Base-by-base conservation (phyloP, 2,113 vertebrate genomes). In the Butorides virescens region DNA sequence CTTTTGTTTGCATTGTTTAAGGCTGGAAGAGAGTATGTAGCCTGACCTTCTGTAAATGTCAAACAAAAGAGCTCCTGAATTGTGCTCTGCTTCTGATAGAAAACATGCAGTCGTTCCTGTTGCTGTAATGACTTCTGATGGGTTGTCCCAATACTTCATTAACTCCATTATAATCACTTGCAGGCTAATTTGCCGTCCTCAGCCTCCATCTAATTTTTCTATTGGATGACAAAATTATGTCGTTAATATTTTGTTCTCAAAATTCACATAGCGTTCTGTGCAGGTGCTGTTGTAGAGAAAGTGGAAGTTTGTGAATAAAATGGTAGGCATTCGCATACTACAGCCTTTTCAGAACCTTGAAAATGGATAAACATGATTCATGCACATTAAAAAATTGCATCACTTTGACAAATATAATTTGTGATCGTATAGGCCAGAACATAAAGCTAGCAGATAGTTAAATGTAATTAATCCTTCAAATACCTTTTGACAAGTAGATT, bases 21-120 rank as follows among this genome's bases (percentile, higher is more conserved):
- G 63, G 71, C 86, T 63, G 71, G 88, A 76, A 90, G 63, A 93
- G 67, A 74, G n/a, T 52, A 23, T 37, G 63, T 62, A 66, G 55
- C 63, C 59, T 93, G 91, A 93, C 88, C 91, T 94, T 95, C 91
- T 93, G 83, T 58, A 95, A 94, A 96, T 91, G 92, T 92, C 91
- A 97, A 29, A 77, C 36, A 80, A 62, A 75, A 74, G 39, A 92
- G 49, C 67, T 92, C 75, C 55, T 78, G 84, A 62, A 42, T 74
- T 77, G 59, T 84, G 70, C 87, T 92, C 84, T 93, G 32, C 47
- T 66, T 84, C 59, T 84, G 7, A 46, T 2, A 52, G 72, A 56
- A 86, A 83, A 21, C 16, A 39, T 26, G n/a, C 79, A 91, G 75
- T 87, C 18, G 19, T 81, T 50, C 29, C 32, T 62, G 47, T 53